Evolutionary conservation across 2,888 invertebrate genomes (phyloP).

Genomic region (Acanthosepion esculentum): DNA sequence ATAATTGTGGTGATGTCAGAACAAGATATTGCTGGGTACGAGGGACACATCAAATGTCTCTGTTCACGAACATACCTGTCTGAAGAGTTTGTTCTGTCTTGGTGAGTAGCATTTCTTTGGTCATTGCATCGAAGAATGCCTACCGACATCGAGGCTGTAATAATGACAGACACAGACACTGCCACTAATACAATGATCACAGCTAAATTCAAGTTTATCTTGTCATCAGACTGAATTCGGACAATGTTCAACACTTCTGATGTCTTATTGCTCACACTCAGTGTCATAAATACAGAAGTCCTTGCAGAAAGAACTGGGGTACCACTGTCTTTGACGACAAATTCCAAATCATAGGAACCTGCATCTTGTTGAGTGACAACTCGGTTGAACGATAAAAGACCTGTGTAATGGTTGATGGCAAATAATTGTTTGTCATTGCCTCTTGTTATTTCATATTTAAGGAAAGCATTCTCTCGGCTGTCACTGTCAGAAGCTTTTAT

Average conservation of each 20-base stretch:
- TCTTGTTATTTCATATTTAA: background rate
- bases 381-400: background rate
- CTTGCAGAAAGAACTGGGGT: background rate
- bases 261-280: background rate
- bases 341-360: background rate
- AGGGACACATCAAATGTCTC: slow-evolving; percentile 22
- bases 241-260: background rate
- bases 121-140: background rate
- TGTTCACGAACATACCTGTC: background rate
- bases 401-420: slow-evolving; percentile 11
- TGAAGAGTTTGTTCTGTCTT: slow-evolving; percentile 6
- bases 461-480: slow-evolving; percentile 11
- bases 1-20: slow-evolving; percentile 6
- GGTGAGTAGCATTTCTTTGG: slow-evolving; percentile 3
- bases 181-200: background rate
- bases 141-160: background rate
- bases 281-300: background rate
- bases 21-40: background rate
- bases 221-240: background rate
- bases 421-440: slow-evolving; percentile 11
- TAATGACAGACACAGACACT: background rate
- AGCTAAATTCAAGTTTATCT: slow-evolving; percentile 12
- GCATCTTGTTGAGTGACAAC: background rate
- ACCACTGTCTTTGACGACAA: background rate
- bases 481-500: background rate